Evolutionary conservation across 2,888 invertebrate species (phyloP), one percentile per base, ranked within the genome.

Genomic region (Deilephila porcellus): DNA sequence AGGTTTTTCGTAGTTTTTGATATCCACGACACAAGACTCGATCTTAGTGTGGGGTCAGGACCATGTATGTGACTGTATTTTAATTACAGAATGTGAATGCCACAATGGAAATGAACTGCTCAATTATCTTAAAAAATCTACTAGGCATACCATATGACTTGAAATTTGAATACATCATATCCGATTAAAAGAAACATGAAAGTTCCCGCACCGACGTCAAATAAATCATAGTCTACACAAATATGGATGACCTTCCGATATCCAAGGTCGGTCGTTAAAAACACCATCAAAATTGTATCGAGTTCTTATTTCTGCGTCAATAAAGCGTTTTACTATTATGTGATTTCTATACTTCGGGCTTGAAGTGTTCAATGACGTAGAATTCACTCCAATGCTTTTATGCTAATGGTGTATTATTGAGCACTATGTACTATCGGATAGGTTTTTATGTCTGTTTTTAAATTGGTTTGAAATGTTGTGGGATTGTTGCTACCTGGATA

Each of bases 251-350:
- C 56, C 56, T 25, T 67, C 45, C 20, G 25, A 67, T 6, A 14
- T 20, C 45, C 45, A 67, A 45, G 67, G 20, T 14, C 34, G 71
- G 70, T 77, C 76, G 62, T 74, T 63, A 71, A 60, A 76, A 56
- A 60, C 17, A 70, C 75, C 72, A 77, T 78, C 71, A 76, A 75
- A 80, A 75, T 60, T 62, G 52, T 76, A 79, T 76, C 74, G 64
- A 20, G 79, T 70, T 77, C 53, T 71, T 76, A 76, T 56, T 56
- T 64, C 59, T 75, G 52, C 73, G 70, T 71, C 78, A 77, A 79
- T 75, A 78, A 71, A 71, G 32, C 60, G 74, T 75, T 73, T 73
- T 73, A 67, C 37, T 34, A 19, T 73, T 73, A 56, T 71, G 71
- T 64, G 70, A 72, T 71, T 75, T 73, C 67, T 59, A 77, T 76